Conservation (phyloP, 1,140 invertebrate genomes). For the Calycopis cecrops region DNA sequence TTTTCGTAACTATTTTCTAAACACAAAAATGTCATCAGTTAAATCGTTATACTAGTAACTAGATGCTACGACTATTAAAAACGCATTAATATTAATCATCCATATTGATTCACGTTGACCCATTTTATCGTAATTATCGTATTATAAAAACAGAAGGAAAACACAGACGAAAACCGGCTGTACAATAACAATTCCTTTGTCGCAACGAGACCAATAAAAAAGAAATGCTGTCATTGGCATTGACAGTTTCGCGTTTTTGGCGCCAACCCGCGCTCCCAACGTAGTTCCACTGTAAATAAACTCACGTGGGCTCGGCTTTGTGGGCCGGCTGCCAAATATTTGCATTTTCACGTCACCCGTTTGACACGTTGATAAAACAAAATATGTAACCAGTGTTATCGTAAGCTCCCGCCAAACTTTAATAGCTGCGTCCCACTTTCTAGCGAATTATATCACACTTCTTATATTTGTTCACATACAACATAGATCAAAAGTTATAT, state of each 20-base stretch:
- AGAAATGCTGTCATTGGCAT: neutral
- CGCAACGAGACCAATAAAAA: neutral
- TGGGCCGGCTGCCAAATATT: constrained; percentile 2
- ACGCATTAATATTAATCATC: neutral
- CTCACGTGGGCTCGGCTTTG: constrained; percentile 1
- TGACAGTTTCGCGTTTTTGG: constrained; percentile 2
- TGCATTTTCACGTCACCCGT: constrained; percentile 2
- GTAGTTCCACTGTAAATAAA: constrained; percentile 2
- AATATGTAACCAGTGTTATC: too few relatives aligned
- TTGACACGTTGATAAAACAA: neutral
- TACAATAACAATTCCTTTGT: too few relatives aligned
- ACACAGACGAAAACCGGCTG: neutral
- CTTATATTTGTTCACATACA: too few relatives aligned
- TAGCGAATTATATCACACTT: too few relatives aligned
- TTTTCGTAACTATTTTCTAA: too few relatives aligned
- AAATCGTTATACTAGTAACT: neutral
- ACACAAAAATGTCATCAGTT: too few relatives aligned
- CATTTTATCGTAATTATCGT: neutral
- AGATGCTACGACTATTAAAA: constrained; percentile 1
- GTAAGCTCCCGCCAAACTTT: too few relatives aligned
- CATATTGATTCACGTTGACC: constrained; percentile 1
- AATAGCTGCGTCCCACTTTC: too few relatives aligned
- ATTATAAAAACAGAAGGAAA: constrained; percentile 3
- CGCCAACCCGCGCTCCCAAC: neutral
- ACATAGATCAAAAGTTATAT: too few relatives aligned